These are phyloP conservation scores for Corythornis leucogaster DNA, from an alignment of 2,797 vertebrate genomes.

Conservation along the genomic window DNA sequence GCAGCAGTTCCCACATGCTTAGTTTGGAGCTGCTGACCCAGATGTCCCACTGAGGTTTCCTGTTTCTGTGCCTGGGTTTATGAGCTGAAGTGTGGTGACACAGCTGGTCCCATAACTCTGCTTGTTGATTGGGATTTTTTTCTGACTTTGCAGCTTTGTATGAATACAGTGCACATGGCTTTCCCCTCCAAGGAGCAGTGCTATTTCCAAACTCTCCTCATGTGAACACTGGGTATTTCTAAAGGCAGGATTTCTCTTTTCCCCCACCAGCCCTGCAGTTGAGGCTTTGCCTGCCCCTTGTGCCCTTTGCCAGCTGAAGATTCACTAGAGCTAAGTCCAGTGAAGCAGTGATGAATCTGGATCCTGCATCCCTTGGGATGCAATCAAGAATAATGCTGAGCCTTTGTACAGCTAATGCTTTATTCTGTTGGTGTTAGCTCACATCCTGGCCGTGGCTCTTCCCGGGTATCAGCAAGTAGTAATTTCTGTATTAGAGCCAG, in stretches of 20 bases:
- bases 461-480: neutral
- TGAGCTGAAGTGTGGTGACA: neutral
- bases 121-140: slow-evolving; percentile 5
- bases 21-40: slow-evolving; percentile 9
- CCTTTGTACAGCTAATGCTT: neutral
- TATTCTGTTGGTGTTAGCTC: neutral
- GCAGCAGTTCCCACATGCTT: neutral
- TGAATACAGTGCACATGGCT: neutral
- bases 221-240: neutral
- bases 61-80: slow-evolving; percentile 14
- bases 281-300: neutral
- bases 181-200: slow-evolving; percentile 34
- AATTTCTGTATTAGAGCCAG: slow-evolving; percentile 42
- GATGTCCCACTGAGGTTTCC: slow-evolving; percentile 5
- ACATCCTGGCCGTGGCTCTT: neutral
- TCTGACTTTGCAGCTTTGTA: slow-evolving; percentile 7
- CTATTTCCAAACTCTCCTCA: slow-evolving; percentile 27
- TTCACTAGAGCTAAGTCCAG: neutral
- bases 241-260: neutral
- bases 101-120: slow-evolving; percentile 17
- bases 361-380: neutral
- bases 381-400: neutral
- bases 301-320: neutral
- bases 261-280: neutral
- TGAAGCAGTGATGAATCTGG: neutral